These are phyloP conservation scores for Euphydryas editha DNA, from an alignment of 2,888 invertebrate genomes.

Conservation along the genomic window DNA sequence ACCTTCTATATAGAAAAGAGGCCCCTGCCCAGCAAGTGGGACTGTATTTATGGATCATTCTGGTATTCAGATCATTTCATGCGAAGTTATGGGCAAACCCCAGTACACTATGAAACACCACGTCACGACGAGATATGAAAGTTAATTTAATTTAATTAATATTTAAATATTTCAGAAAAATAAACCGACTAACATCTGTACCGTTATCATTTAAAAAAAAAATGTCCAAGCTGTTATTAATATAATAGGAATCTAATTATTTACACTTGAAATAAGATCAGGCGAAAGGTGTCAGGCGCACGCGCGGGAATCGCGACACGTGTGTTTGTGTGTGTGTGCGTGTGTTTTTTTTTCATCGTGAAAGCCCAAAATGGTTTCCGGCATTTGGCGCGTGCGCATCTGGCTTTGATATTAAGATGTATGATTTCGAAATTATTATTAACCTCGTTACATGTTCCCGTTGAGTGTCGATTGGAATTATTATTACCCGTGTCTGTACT, in stretches of 20 bases:
- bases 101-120: no score
- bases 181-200: no score
- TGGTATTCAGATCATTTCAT: no score
- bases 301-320: not conserved
- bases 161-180: no score
- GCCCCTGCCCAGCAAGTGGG: no score
- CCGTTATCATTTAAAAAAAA: no score
- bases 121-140: no score
- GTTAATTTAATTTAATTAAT: no score
- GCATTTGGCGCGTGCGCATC: constrained; percentile 49
- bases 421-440: not conserved
- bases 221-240: not conserved
- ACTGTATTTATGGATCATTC: no score
- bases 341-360: constrained; percentile 18
- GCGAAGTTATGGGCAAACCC: no score
- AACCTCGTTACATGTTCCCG: not conserved
- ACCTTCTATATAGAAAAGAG: no score
- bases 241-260: not conserved
- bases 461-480: not conserved
- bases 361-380: constrained; percentile 33
- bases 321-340: not conserved
- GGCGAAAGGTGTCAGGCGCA: constrained; percentile 8
- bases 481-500: not conserved
- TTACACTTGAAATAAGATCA: not conserved
- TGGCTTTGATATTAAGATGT: constrained; percentile 24